phyloP scores from a whole-genome alignment of 2,113 vertebrate genomes.

The Formicarius rufipectus region DNA sequence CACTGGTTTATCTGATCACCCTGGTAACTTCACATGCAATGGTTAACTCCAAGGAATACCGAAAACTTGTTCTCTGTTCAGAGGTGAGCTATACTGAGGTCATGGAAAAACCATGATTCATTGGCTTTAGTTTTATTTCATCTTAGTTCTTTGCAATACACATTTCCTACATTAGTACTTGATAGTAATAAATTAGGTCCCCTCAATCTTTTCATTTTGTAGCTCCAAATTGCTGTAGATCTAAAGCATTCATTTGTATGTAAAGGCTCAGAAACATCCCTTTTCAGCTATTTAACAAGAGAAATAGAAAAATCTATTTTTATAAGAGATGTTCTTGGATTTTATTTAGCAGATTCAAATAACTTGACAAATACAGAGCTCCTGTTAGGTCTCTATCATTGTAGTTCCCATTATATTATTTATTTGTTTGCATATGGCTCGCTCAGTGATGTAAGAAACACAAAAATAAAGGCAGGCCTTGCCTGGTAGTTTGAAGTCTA shows the following conservation, averaged over 20 bases:
- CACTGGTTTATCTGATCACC: conserved; percentile 27
- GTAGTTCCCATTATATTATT: neutral
- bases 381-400: neutral
- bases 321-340: neutral
- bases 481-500: neutral
- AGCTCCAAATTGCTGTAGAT: neutral
- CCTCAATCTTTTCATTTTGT: neutral
- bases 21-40: neutral
- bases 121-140: neutral
- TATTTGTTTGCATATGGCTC: conserved; percentile 24
- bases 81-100: neutral
- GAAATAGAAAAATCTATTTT: neutral
- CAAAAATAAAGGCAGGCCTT: conserved; percentile 6
- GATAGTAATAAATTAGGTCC: neutral
- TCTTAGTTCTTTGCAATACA: neutral
- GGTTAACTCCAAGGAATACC: neutral
- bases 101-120: neutral
- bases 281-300: neutral
- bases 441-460: conserved; percentile 10
- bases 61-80: neutral
- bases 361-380: neutral
- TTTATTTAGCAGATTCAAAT: conserved; percentile 28
- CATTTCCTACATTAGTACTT: neutral
- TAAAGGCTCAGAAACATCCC: neutral
- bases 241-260: neutral